phyloP scores from a whole-genome alignment of 2,888 invertebrate genomes.

The Melipona bicolor region DNA sequence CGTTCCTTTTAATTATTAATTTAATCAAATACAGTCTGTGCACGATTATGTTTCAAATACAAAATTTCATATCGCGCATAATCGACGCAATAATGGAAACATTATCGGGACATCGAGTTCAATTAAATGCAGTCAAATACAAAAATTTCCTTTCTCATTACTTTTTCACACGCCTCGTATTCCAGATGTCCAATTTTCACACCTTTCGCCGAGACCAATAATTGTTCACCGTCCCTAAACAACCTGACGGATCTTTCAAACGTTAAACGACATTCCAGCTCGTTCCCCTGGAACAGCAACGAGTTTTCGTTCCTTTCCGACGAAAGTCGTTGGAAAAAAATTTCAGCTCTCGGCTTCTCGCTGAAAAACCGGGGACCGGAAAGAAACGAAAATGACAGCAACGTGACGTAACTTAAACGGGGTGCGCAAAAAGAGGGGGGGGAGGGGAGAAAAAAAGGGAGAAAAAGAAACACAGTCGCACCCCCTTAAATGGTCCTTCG shows the following conservation, averaged over 20 bases:
- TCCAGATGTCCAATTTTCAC: too few species aligned
- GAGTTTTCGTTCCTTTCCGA: not conserved
- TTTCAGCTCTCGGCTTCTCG: not conserved
- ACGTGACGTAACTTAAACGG: slow-evolving; percentile 4
- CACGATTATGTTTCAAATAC: too few species aligned
- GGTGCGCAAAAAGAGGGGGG: not conserved
- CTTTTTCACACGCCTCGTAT: too few species aligned
- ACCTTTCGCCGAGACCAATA: not conserved
- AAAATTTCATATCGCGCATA: too few species aligned
- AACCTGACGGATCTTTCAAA: not conserved
- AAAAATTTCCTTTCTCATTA: too few species aligned
- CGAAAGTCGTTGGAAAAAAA: not conserved
- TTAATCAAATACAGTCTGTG: too few species aligned
- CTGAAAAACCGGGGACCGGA: not conserved
- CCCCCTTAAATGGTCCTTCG: slow-evolving; percentile 26
- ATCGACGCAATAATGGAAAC: too few species aligned
- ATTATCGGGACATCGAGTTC: too few species aligned
- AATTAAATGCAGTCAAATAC: too few species aligned
- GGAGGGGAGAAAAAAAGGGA: too few species aligned
- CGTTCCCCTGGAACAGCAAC: not conserved
- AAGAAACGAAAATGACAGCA: not conserved
- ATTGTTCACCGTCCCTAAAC: not conserved
- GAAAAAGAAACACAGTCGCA: not conserved
- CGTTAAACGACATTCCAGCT: not conserved
- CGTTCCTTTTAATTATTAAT: too few species aligned